Evolutionary conservation across 1,140 invertebrate species (phyloP).

Genomic region (Campoletis sonorensis): DNA sequence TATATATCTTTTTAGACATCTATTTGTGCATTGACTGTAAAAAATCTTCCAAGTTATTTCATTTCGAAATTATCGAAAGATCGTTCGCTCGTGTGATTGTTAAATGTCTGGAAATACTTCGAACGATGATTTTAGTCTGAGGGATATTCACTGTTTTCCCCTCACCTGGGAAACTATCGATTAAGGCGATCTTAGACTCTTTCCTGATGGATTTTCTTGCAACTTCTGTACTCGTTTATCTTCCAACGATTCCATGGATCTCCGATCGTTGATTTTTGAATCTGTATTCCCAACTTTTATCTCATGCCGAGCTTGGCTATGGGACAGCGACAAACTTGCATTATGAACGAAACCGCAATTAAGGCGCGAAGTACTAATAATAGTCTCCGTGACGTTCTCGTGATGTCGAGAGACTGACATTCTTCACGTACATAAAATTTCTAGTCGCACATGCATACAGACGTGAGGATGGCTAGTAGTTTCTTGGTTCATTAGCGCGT

Average conservation of each 20-base stretch:
- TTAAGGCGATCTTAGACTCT: no score
- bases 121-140: no score
- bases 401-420: constrained; percentile 23
- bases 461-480: background rate
- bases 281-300: constrained; percentile 67
- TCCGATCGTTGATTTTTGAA: no score
- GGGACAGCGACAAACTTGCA: constrained; percentile 58
- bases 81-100: no score
- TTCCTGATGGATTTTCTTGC: no score
- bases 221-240: no score
- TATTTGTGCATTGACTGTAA: background rate
- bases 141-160: no score
- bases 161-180: no score
- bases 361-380: constrained; percentile 65
- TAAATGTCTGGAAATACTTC: no score
- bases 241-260: no score
- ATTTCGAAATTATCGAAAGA: no score
- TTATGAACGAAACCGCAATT: constrained; percentile 60
- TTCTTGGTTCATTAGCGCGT: constrained; percentile 40
- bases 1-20: background rate
- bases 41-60: no score
- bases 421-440: background rate
- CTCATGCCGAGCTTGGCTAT: constrained; percentile 48
- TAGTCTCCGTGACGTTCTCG: constrained; percentile 66
- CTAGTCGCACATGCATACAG: background rate